These are phyloP conservation scores for Liasis olivaceus DNA, from an alignment of 2,797 vertebrate genomes.

Conservation along the genomic window DNA sequence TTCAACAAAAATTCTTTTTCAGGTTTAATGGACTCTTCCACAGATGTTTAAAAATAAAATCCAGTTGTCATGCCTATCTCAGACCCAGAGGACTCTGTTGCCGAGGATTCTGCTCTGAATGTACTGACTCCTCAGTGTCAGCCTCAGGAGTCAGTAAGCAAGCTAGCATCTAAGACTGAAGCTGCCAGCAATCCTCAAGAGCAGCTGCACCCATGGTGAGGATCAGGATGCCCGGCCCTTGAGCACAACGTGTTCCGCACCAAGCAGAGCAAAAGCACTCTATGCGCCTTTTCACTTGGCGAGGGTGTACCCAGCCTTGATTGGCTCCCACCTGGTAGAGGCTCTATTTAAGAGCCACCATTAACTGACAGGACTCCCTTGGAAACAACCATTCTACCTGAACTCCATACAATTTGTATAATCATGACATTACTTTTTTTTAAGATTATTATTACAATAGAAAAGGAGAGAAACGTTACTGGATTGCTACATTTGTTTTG, in stretches of 20 bases:
- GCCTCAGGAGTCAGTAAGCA: not conserved
- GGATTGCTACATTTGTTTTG: not conserved
- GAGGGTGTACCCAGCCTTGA: not conserved
- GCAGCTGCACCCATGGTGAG: not conserved
- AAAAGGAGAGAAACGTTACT: not conserved
- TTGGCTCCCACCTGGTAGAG: not conserved
- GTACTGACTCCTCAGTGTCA: not conserved
- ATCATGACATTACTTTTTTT: not conserved
- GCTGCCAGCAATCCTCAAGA: not conserved
- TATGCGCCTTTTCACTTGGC: not conserved
- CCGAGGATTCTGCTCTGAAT: not conserved
- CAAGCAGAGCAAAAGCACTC: not conserved
- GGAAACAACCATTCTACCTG: not conserved
- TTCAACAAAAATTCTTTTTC: not conserved
- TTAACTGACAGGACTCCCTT: not conserved
- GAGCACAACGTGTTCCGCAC: not conserved
- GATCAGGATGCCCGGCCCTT: not conserved
- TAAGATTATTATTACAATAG: not conserved
- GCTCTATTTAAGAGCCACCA: not conserved
- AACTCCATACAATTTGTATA: not conserved
- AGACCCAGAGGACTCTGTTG: not conserved
- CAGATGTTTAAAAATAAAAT: not conserved
- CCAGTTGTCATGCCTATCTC: not conserved
- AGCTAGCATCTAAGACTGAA: not conserved
- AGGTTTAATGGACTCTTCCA: not conserved